Evolutionary conservation across 2,888 invertebrate species (phyloP).

Genomic region (Eutolmus rufibarbis): DNA sequence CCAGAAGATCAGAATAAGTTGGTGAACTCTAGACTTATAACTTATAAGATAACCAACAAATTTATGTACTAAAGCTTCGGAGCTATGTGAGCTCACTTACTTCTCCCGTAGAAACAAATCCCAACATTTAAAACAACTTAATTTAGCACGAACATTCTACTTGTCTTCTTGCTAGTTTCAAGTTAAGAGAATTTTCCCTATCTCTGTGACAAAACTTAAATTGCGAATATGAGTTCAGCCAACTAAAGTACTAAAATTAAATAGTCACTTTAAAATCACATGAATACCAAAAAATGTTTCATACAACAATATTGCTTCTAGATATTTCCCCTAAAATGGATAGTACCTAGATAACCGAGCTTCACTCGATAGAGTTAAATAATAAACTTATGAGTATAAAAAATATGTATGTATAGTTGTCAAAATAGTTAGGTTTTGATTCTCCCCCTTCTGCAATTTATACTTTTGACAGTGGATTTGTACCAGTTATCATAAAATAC

Average conservation of each 20-base stretch:
- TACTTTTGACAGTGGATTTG: too few relatives aligned
- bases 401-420: too few relatives aligned
- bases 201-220: background rate
- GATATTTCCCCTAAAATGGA: too few relatives aligned
- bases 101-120: background rate
- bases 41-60: background rate
- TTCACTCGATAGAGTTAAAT: too few relatives aligned
- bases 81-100: background rate
- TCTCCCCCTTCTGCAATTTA: too few relatives aligned
- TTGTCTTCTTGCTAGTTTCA: background rate
- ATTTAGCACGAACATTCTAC: background rate
- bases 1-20: background rate
- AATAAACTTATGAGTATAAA: too few relatives aligned
- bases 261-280: too few relatives aligned
- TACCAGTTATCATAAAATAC: too few relatives aligned
- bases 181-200: background rate
- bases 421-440: too few relatives aligned
- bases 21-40: background rate
- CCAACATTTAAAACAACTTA: background rate
- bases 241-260: background rate
- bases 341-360: too few relatives aligned
- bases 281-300: too few relatives aligned
- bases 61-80: background rate
- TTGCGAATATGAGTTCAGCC: background rate
- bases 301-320: too few relatives aligned